Conservation (phyloP, 2,113 vertebrate species). For the Pandion haliaetus region DNA sequence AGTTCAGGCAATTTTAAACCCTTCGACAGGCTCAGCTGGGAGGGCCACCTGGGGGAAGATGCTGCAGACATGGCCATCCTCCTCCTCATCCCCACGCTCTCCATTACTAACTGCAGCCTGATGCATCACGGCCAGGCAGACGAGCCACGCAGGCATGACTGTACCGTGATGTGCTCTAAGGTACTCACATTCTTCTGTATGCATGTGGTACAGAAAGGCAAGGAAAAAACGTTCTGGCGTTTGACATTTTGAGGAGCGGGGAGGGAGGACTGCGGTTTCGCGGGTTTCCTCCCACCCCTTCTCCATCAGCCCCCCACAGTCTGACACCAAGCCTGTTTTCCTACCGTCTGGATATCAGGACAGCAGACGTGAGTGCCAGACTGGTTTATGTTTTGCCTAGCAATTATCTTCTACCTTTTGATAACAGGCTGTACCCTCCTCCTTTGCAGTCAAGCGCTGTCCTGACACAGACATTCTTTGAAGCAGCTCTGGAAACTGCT, state of each 20-base stretch:
- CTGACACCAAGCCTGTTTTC: not conserved
- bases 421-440: not conserved
- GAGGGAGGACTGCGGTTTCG: not conserved
- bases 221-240: not conserved
- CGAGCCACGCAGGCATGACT: not conserved
- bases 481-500: not conserved
- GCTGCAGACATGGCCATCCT: not conserved
- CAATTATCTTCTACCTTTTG: slow-evolving; percentile 15
- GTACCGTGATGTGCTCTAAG: not conserved
- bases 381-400: not conserved
- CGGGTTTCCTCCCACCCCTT: not conserved
- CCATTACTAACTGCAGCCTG: not conserved
- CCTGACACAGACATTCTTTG: not conserved
- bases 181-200: not conserved
- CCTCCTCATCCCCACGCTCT: not conserved
- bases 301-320: not conserved
- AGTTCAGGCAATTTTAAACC: not conserved
- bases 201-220: not conserved
- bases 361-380: not conserved
- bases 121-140: not conserved
- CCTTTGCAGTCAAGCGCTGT: not conserved
- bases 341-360: not conserved
- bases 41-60: not conserved
- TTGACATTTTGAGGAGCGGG: not conserved
- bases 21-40: not conserved